Evolutionary conservation across 2,888 invertebrate genomes (phyloP).

Genomic region (Rosalia funebris): DNA sequence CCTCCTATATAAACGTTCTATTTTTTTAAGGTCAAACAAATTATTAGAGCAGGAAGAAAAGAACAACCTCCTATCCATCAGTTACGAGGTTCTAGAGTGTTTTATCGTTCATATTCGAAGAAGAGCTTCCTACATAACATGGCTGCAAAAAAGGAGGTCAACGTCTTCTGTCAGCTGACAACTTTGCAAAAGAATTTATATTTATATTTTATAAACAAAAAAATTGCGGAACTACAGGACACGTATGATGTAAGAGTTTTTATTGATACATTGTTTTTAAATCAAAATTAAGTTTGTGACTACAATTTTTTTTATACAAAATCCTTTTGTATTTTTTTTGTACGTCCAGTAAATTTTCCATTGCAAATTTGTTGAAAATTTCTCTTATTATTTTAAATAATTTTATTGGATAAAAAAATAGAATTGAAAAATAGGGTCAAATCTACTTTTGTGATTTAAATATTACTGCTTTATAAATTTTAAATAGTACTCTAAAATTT

Average conservation of each 20-base stretch:
- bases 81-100: conserved; percentile 73
- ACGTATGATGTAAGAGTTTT: conserved; percentile 28
- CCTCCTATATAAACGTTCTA: no score
- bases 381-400: neutral
- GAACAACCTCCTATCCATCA: conserved; percentile 66
- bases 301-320: no score
- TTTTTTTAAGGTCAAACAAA: conserved; percentile 40
- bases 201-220: conserved; percentile 65
- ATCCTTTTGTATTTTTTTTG: no score
- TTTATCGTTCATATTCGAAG: conserved; percentile 76
- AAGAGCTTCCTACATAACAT: conserved; percentile 71
- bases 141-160: conserved; percentile 74
- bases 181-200: conserved; percentile 70
- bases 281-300: no score
- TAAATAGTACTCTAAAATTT: no score
- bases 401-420: no score
- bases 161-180: conserved; percentile 73
- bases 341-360: no score
- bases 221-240: conserved; percentile 49
- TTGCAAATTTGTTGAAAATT: conserved; percentile 4
- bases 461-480: no score
- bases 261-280: no score
- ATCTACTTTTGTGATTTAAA: no score
- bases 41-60: conserved; percentile 67
- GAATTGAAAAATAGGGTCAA: no score